Conservation (phyloP, 1,140 invertebrate genomes). For the Hypsibius dujardini region DNA sequence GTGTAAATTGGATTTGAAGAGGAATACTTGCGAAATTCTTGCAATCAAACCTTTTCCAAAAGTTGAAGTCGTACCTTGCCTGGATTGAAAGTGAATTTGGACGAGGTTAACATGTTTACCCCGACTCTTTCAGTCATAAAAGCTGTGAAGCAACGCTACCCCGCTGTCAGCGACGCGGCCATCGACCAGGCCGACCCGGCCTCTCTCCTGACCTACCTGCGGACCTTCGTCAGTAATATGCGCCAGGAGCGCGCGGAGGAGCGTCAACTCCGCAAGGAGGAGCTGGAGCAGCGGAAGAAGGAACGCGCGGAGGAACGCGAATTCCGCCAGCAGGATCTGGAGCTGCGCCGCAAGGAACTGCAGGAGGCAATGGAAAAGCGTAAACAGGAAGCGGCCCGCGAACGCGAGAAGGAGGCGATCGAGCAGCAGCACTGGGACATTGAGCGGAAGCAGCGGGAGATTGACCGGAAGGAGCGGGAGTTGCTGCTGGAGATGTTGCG, state of each 20-base stretch:
- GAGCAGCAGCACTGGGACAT: slow-evolving; percentile 14
- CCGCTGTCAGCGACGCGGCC: too few species aligned
- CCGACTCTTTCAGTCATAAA: too few species aligned
- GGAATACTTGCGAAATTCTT: too few species aligned
- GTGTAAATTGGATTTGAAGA: too few species aligned
- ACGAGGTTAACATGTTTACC: too few species aligned
- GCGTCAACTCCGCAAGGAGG: not conserved
- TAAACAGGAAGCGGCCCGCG: not conserved
- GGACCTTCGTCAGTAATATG: not conserved
- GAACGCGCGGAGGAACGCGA: not conserved
- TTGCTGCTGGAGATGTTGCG: not conserved
- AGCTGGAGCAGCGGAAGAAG: slow-evolving; percentile 6
- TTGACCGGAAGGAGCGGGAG: slow-evolving; percentile 12
- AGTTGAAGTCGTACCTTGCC: too few species aligned
- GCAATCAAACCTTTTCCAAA: too few species aligned
- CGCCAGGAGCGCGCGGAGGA: slow-evolving; percentile 8
- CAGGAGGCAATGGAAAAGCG: not conserved
- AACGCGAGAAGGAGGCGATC: not conserved
- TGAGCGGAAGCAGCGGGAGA: too few species aligned
- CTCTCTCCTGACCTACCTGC: not conserved
- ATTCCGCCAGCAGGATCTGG: not conserved
- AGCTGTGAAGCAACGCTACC: too few species aligned
- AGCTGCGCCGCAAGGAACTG: not conserved
- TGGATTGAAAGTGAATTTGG: too few species aligned
- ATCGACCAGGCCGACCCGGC: too few species aligned